Evolutionary conservation across 2,113 vertebrate genomes (phyloP).

Genomic region (Nothoprocta pentlandii): DNA sequence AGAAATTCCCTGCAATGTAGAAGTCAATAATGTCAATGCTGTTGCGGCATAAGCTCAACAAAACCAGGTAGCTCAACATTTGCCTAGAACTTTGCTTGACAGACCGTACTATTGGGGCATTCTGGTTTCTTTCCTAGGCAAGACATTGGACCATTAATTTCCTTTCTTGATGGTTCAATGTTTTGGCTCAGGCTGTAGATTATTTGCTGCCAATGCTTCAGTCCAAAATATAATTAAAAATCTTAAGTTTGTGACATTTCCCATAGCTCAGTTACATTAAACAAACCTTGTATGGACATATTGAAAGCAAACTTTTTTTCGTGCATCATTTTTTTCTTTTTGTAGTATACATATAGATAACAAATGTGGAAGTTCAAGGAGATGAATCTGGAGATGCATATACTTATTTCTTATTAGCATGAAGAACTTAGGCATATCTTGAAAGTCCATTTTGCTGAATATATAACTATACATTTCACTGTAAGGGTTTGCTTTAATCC

Average conservation of each 20-base stretch:
- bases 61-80: background rate
- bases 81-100: background rate
- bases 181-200: background rate
- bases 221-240: background rate
- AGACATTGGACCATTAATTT: background rate
- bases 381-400: background rate
- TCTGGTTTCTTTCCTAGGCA: background rate
- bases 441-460: background rate
- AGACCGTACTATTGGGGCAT: background rate
- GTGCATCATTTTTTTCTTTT: background rate
- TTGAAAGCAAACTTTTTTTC: background rate
- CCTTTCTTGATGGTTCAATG: background rate
- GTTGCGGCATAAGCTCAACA: background rate
- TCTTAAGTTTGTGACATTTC: background rate
- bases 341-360: background rate
- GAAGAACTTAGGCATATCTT: background rate
- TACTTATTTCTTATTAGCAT: background rate
- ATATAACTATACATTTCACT: background rate
- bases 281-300: background rate
- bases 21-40: background rate
- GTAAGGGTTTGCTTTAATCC: background rate
- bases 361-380: background rate
- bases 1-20: background rate
- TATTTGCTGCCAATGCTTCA: background rate
- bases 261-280: background rate